These are phyloP conservation scores for Nasonia oneida DNA, from an alignment of 2,888 invertebrate genomes.

Conservation along the genomic window DNA sequence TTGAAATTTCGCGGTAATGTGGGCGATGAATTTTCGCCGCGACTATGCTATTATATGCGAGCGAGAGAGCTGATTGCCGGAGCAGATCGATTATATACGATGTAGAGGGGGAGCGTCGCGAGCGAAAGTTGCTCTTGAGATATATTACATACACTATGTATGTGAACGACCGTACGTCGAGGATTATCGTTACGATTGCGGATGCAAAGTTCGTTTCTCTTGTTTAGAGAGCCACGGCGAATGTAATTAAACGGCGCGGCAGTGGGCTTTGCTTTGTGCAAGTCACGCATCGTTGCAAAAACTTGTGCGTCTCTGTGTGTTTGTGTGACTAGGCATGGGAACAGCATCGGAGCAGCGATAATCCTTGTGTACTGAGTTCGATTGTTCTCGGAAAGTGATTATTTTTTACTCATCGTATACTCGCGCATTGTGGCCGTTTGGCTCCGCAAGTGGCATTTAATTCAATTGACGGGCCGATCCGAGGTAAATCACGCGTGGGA, in stretches of 20 bases:
- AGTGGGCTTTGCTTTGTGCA: background rate
- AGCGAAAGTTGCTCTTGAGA: background rate
- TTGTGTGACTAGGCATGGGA: background rate
- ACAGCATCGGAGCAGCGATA: background rate
- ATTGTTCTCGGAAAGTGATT: conserved; percentile 44
- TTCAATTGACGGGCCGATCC: conserved; percentile 36
- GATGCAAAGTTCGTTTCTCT: conserved; percentile 2
- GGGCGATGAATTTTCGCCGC: background rate
- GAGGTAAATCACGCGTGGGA: conserved; percentile 31
- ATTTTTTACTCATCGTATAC: conserved; percentile 28
- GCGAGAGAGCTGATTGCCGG: background rate
- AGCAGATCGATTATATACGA: background rate
- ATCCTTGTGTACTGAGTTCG: background rate
- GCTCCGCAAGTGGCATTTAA: conserved; percentile 38
- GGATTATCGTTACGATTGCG: conserved; percentile 9
- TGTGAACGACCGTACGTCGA: background rate
- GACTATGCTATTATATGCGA: background rate
- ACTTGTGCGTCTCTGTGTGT: background rate
- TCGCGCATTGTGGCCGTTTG: background rate
- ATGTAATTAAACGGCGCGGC: background rate
- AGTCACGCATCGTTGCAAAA: background rate
- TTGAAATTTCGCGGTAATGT: conserved; percentile 49
- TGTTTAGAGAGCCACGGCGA: background rate
- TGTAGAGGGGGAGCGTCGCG: background rate
- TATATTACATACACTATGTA: background rate